phyloP scores from a whole-genome alignment of 2,888 invertebrate genomes.

The Xylota sylvarum region DNA sequence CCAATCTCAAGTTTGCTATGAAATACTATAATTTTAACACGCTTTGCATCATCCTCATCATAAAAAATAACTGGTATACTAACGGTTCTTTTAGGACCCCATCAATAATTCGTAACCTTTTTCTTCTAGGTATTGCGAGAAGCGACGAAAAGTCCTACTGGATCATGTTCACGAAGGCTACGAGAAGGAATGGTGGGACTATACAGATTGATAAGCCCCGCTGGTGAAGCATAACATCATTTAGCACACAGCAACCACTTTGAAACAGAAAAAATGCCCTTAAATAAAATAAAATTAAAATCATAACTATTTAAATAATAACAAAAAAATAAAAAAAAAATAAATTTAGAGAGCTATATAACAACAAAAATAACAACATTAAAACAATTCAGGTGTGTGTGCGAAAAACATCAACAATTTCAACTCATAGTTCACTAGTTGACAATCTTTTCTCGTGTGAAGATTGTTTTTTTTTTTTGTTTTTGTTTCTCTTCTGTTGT shows the following conservation, averaged over 20 bases:
- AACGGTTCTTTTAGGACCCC: neutral
- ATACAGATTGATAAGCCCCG: slow-evolving; percentile 89
- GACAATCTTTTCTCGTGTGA: slow-evolving; percentile 51
- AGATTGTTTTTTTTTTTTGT: slow-evolving; percentile 55
- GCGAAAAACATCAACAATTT: slow-evolving; percentile 37
- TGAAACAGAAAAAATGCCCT: slow-evolving; percentile 41
- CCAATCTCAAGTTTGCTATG: neutral
- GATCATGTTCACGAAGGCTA: slow-evolving; percentile 99
- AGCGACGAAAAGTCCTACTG: slow-evolving; percentile 96
- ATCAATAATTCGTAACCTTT: slow-evolving; percentile 22
- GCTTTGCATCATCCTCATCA: neutral
- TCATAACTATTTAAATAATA: slow-evolving; percentile 24
- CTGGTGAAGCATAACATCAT: neutral
- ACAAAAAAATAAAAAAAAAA: slow-evolving; percentile 15
- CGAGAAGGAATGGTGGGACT: slow-evolving; percentile 99
- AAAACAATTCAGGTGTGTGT: slow-evolving; percentile 56
- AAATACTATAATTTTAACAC: neutral
- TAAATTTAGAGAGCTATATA: slow-evolving; percentile 27
- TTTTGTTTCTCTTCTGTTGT: slow-evolving; percentile 68
- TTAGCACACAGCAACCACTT: slow-evolving; percentile 52
- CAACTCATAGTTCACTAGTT: slow-evolving; percentile 58
- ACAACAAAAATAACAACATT: slow-evolving; percentile 13
- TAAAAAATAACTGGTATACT: neutral
- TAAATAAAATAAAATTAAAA: slow-evolving; percentile 25
- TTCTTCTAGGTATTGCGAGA: slow-evolving; percentile 96